Conservation (phyloP, 2,888 invertebrate genomes). For the Cyaniris semiargus region DNA sequence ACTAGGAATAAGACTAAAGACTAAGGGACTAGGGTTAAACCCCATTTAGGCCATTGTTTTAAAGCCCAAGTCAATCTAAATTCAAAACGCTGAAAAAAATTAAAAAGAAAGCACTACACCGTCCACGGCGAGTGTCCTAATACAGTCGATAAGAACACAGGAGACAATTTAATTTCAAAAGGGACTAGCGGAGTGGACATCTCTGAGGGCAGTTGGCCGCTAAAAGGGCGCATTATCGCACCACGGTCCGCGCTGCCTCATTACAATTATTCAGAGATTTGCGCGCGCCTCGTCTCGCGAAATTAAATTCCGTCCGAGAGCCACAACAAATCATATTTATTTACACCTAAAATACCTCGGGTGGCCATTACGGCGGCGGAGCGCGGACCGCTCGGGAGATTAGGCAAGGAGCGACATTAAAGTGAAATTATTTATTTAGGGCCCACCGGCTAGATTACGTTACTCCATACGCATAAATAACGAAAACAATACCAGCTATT, state of each 20-base stretch:
- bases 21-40: no score
- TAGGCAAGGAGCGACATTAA: conserved; percentile 80
- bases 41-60: no score
- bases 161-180: conserved; percentile 7
- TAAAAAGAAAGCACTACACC: background rate
- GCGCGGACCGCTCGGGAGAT: conserved; percentile 75
- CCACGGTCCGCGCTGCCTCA: conserved; percentile 52
- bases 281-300: conserved; percentile 61
- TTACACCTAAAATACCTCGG: conserved; percentile 80
- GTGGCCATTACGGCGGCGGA: conserved; percentile 74
- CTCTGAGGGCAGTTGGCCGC: conserved; percentile 19
- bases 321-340: conserved; percentile 80
- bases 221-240: conserved; percentile 31
- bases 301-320: conserved; percentile 78
- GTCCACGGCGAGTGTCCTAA: background rate
- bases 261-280: conserved; percentile 76
- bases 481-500: conserved; percentile 81
- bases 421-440: conserved; percentile 81
- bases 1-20: no score
- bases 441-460: conserved; percentile 78
- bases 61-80: background rate
- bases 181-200: background rate
- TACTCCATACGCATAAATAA: conserved; percentile 81
- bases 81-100: background rate
- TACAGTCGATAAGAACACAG: background rate